A percentile compares a stretch with the other conserved stretches of the same genome.
Conservation (phyloP, 2,888 invertebrate species). For the Gastrophysa polygoni region DNA sequence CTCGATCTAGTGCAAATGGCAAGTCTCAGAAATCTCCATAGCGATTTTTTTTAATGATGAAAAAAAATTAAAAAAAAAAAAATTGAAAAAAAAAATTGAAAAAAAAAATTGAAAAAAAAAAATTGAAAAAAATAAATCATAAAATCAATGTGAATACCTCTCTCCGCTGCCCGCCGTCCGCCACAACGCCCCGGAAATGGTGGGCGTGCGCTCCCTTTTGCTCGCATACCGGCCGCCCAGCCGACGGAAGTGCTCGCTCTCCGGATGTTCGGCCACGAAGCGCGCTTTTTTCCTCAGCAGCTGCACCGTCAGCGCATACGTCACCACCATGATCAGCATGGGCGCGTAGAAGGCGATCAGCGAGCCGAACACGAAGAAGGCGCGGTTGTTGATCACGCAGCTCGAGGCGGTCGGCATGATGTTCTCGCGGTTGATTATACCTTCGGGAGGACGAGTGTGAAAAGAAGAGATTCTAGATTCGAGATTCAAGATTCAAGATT, state of each 20-base stretch:
- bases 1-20: too few relatives aligned
- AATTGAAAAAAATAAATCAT: too few relatives aligned
- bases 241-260: conserved; percentile 64
- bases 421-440: conserved; percentile 75
- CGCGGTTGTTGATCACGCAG: conserved; percentile 83
- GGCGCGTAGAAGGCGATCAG: conserved; percentile 94
- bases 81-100: too few relatives aligned
- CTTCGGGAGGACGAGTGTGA: conserved; percentile 57
- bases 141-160: conserved; percentile 40
- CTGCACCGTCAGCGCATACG: conserved; percentile 88
- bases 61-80: too few relatives aligned
- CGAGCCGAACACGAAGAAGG: conserved; percentile 91
- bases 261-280: conserved; percentile 71
- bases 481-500: too few relatives aligned
- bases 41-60: too few relatives aligned
- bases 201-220: conserved; percentile 49
- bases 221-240: conserved; percentile 57
- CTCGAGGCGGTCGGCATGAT: conserved; percentile 79
- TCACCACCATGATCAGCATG: conserved; percentile 92
- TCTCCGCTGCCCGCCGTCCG: conserved; percentile 56
- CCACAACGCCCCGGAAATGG: conserved; percentile 52
- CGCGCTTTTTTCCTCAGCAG: conserved; percentile 80
- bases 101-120: too few relatives aligned
- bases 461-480: too few relatives aligned
- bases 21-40: too few relatives aligned